Conservation (phyloP, 2,797 vertebrate genomes). For the Dromococcyx pavoninus region DNA sequence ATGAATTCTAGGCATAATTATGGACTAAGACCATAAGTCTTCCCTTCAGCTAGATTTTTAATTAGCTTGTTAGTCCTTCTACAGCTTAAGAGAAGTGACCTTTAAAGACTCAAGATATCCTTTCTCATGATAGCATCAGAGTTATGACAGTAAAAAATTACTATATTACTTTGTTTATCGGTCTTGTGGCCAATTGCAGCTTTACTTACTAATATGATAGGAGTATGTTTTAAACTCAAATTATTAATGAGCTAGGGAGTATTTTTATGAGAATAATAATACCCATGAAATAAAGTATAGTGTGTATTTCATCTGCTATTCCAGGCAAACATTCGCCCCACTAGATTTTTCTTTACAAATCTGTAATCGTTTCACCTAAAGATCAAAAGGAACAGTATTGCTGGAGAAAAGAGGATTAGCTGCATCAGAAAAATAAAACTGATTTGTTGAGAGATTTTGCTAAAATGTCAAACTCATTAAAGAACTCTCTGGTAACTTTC, state of each 20-base stretch:
- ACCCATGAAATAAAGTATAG: background rate
- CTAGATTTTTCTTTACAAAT: background rate
- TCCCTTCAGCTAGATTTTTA: constrained; percentile 30
- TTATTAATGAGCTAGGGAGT: background rate
- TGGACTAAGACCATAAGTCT: background rate
- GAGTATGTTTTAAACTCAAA: background rate
- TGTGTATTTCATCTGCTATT: background rate
- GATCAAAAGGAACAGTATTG: background rate
- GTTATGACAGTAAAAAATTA: background rate
- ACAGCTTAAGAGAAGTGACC: background rate
- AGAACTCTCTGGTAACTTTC: background rate
- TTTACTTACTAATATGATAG: background rate
- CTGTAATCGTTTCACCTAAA: background rate
- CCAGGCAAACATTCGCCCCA: background rate
- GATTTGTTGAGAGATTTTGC: background rate
- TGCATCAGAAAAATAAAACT: background rate
- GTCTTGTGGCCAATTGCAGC: background rate
- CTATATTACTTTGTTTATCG: background rate
- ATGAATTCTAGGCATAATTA: background rate
- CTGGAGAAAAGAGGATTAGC: background rate
- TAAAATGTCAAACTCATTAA: background rate
- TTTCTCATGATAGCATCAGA: background rate
- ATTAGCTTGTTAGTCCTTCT: constrained; percentile 14
- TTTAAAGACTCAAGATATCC: background rate
- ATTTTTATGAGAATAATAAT: background rate